These are phyloP conservation scores for Cassiopea xamachana DNA, from an alignment of 30 jellyfish, hydroid and myxozoan genomes.

Conservation along the genomic window DNA sequence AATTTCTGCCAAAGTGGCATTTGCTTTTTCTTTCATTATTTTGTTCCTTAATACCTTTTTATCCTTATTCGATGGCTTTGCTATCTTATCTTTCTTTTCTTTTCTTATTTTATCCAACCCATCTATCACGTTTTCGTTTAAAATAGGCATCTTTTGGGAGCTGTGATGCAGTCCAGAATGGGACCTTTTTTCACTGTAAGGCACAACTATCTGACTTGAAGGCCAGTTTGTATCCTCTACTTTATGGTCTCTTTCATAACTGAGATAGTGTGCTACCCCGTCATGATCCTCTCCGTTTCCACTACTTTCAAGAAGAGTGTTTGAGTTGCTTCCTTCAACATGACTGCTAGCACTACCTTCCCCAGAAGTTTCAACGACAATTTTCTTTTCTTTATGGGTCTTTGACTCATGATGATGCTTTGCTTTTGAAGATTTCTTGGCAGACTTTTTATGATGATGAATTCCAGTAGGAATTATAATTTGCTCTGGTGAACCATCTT, in stretches of 20 bases:
- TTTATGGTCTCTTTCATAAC: conserved; percentile 46
- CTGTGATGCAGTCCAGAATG: conserved; percentile 27
- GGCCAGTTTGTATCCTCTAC: conserved; percentile 59
- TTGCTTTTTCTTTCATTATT: conserved; percentile 1
- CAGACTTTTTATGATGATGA: conserved; percentile 9
- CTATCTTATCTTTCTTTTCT: conserved; percentile 46
- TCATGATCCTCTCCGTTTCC: conserved; percentile 48
- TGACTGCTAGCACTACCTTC: conserved; percentile 32
- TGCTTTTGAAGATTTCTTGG: conserved; percentile 1
- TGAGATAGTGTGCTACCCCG: conserved; percentile 28
- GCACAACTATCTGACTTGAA: conserved; percentile 50
- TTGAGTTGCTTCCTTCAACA: neutral
- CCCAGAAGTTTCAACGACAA: conserved; percentile 8
- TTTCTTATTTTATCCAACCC: conserved; percentile 34
- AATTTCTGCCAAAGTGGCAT: neutral
- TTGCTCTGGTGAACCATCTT: conserved; percentile 20
- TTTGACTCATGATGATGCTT: conserved; percentile 15
- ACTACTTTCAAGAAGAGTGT: conserved; percentile 20
- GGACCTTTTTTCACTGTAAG: conserved; percentile 28
- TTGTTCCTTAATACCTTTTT: conserved; percentile 9
- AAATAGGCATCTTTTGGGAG: conserved; percentile 37
- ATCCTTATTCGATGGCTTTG: conserved; percentile 31
- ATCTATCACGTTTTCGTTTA: conserved; percentile 48
- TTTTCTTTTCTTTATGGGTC: neutral
- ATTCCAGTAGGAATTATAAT: conserved; percentile 7